phyloP scores from a whole-genome alignment of 2,113 vertebrate species.

The Tricholaema leucomelas region DNA sequence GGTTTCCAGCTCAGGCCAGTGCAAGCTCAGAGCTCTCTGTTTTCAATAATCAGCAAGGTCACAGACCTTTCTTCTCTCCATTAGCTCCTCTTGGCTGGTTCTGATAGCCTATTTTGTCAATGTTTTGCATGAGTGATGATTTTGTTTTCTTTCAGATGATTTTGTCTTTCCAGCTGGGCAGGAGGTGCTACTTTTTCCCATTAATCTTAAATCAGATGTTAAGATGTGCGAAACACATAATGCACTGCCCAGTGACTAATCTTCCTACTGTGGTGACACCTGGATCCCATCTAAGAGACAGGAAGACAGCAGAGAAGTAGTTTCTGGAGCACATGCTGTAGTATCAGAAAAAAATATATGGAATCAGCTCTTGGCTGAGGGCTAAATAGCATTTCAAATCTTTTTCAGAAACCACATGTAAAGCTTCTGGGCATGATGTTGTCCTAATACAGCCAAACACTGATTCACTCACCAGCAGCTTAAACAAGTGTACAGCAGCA shows the following conservation, averaged over 20 bases:
- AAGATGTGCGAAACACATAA: not conserved
- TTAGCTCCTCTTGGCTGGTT: not conserved
- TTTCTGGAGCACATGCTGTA: not conserved
- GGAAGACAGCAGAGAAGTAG: not conserved
- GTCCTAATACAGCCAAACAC: conserved; percentile 24
- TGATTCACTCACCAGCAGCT: conserved; percentile 18
- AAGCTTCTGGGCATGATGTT: conserved; percentile 34
- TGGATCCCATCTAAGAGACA: not conserved
- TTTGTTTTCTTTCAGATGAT: not conserved
- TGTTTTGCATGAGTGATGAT: not conserved
- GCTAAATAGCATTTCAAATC: not conserved
- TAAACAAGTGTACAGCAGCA: not conserved
- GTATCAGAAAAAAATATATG: not conserved
- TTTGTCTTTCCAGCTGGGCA: not conserved
- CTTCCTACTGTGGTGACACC: not conserved
- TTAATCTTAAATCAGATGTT: not conserved
- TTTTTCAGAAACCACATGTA: not conserved
- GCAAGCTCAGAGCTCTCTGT: not conserved
- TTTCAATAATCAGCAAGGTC: not conserved
- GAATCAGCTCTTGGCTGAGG: not conserved
- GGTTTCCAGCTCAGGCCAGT: not conserved
- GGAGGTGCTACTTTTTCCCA: not conserved
- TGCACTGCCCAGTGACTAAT: not conserved
- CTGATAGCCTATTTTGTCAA: not conserved
- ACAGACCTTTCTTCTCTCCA: not conserved